Percentiles rank a stretch among this genome's conserved stretches.
Evolutionary conservation across 1,140 invertebrate genomes (phyloP).

Genomic region (Mercenaria mercenaria): DNA sequence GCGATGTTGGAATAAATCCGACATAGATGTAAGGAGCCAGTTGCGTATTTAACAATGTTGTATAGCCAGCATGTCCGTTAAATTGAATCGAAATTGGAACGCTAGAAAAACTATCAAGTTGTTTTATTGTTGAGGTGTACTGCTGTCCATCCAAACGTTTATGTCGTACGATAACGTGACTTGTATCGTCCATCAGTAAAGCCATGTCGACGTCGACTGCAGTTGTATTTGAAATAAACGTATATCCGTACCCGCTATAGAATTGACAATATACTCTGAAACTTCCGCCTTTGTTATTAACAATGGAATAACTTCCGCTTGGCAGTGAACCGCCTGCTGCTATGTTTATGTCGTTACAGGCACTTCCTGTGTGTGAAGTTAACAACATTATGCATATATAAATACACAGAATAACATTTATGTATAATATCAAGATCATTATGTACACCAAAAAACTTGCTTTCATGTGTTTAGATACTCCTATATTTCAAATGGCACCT

Average conservation of each 20-base stretch:
- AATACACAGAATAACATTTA: too few relatives aligned
- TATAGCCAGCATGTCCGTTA: not conserved
- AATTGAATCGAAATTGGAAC: conserved; percentile 18
- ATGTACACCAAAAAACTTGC: too few relatives aligned
- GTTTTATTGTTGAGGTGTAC: not conserved
- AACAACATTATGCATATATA: too few relatives aligned
- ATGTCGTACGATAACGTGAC: not conserved
- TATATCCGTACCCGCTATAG: conserved; percentile 32
- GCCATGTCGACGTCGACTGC: not conserved
- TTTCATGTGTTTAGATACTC: too few relatives aligned
- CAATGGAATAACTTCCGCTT: conserved; percentile 6
- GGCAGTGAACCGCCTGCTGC: not conserved
- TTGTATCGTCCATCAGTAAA: not conserved
- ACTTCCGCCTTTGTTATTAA: not conserved
- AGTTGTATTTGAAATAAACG: conserved; percentile 18
- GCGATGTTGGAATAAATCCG: not conserved
- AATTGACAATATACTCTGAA: conserved; percentile 18
- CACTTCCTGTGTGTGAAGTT: not conserved
- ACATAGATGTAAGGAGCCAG: conserved; percentile 37
- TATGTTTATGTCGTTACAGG: not conserved
- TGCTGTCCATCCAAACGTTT: not conserved
- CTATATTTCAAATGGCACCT: too few relatives aligned
- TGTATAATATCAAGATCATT: too few relatives aligned
- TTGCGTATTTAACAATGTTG: not conserved
- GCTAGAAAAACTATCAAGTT: not conserved